Evolutionary conservation across 2,113 vertebrate genomes (phyloP).

Genomic region (Limanda limanda): DNA sequence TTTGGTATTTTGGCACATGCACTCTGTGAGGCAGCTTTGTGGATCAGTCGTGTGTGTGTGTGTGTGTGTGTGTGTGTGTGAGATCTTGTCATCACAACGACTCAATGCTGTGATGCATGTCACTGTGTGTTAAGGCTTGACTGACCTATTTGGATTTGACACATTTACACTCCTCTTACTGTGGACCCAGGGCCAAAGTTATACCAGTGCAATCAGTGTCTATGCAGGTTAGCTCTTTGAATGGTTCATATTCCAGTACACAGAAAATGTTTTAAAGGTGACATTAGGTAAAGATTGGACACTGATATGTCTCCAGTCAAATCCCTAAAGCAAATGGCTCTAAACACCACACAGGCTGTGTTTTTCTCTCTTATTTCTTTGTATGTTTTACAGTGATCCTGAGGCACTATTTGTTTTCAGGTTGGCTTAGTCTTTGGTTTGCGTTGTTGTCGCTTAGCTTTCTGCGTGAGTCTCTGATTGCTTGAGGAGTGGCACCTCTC

Average conservation of each 20-base stretch:
- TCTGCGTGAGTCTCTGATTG: conserved; percentile 67
- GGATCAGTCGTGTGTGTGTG: conserved; percentile 3
- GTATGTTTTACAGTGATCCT: conserved; percentile 72
- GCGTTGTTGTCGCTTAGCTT: conserved; percentile 73
- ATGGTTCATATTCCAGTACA: conserved; percentile 36
- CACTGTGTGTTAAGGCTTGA: conserved; percentile 29
- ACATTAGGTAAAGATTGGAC: conserved; percentile 39
- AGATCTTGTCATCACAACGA: conserved; percentile 5
- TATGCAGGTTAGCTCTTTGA: conserved; percentile 41
- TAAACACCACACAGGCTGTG: conserved; percentile 57
- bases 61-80: conserved; percentile 8
- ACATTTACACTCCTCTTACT: conserved; percentile 40
- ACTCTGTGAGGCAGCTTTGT: conserved; percentile 54
- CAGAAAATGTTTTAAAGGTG: conserved; percentile 24
- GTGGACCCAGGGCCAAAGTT: conserved; percentile 30
- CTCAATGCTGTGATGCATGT: neutral
- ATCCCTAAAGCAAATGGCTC: conserved; percentile 54
- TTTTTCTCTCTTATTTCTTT: conserved; percentile 1
- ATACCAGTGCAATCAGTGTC: conserved; percentile 50
- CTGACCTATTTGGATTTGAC: conserved; percentile 46
- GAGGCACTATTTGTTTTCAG: conserved; percentile 76
- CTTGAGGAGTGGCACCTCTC: conserved; percentile 54
- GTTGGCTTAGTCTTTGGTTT: conserved; percentile 74
- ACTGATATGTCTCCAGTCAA: conserved; percentile 51
- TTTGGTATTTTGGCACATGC: conserved; percentile 63